phyloP scores from a whole-genome alignment of 2,888 invertebrate species.

The Drosophila acutilabella region DNA sequence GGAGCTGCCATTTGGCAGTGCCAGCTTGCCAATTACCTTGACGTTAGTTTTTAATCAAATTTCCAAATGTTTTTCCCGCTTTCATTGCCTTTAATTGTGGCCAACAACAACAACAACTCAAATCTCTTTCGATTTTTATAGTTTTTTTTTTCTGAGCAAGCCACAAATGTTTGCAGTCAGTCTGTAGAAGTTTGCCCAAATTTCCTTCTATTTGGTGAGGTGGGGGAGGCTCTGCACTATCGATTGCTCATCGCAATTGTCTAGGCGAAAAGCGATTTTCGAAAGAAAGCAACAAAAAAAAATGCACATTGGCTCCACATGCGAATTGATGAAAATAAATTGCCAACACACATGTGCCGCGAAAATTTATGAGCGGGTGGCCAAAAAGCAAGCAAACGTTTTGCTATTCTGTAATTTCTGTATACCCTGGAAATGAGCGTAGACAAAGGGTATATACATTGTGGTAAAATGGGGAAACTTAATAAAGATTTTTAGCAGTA shows the following conservation, averaged over 20 bases:
- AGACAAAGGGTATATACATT: no score
- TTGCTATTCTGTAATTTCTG: constrained; percentile 29
- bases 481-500: no score
- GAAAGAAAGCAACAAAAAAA: neutral
- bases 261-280: constrained; percentile 72
- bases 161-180: constrained; percentile 34
- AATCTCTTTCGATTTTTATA: constrained; percentile 4
- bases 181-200: constrained; percentile 10
- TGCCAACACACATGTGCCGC: constrained; percentile 77
- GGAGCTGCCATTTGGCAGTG: constrained; percentile 36
- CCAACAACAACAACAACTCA: constrained; percentile 16
- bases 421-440: constrained; percentile 16
- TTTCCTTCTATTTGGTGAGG: neutral
- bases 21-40: constrained; percentile 66
- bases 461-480: no score
- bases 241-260: constrained; percentile 70
- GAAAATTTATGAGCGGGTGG: constrained; percentile 66
- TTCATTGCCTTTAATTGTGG: constrained; percentile 51
- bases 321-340: constrained; percentile 77
- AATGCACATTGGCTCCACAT: constrained; percentile 58
- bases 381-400: constrained; percentile 4
- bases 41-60: constrained; percentile 75
- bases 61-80: constrained; percentile 53
- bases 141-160: constrained; percentile 15
- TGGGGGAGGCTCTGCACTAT: constrained; percentile 29